A percentile compares a stretch with the other conserved stretches of the same genome.
Conservation (phyloP, 1,140 invertebrate genomes). For the Diabrotica undecimpunctata region DNA sequence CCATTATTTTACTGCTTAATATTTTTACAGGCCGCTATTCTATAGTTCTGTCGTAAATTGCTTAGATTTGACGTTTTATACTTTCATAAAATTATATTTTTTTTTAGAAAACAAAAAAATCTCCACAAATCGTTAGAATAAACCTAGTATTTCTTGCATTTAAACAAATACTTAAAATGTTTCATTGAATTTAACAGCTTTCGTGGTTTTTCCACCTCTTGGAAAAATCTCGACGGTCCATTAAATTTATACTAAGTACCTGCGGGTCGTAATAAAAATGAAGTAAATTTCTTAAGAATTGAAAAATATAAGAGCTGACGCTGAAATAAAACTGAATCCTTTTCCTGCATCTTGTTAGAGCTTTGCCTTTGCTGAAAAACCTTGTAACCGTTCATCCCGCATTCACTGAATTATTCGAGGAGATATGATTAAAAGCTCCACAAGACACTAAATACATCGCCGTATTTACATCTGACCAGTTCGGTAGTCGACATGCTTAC, state of each 20-base stretch:
- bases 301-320: neutral
- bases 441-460: constrained; percentile 41
- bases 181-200: too few species aligned
- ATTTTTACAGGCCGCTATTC: too few species aligned
- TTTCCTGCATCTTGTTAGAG: constrained; percentile 34
- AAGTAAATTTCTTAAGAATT: constrained; percentile 3
- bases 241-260: neutral
- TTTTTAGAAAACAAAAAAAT: too few species aligned
- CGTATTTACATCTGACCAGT: constrained; percentile 32
- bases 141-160: too few species aligned
- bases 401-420: constrained; percentile 37
- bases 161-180: too few species aligned
- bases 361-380: constrained; percentile 24
- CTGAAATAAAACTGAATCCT: constrained; percentile 6
- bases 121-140: too few species aligned
- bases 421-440: constrained; percentile 43
- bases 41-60: too few species aligned
- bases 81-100: too few species aligned
- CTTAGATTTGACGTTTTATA: too few species aligned
- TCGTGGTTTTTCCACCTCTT: too few species aligned
- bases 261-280: neutral
- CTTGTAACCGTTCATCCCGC: constrained; percentile 35
- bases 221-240: neutral
- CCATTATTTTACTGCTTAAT: too few species aligned
- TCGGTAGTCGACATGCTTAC: constrained; percentile 4